Base-by-base conservation (phyloP, 2,888 invertebrate species). In the Biston betularia region DNA sequence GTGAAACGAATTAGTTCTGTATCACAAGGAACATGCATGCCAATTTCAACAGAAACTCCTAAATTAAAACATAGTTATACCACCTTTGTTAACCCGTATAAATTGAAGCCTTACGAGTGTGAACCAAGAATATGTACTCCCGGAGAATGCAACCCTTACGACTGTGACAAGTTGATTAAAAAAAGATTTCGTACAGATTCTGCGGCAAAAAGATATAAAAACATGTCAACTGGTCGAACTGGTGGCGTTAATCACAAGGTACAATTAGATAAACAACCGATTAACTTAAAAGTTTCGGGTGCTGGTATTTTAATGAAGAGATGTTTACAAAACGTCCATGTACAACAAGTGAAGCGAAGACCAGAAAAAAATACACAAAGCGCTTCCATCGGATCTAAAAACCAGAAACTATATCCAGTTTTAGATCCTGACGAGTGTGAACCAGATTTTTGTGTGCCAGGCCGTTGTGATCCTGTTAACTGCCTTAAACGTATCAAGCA, bases 351-450 rank as follows among this genome's bases (percentile, higher is more conserved):
- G 12, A 12, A 35, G 14, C 14, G 12, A 6, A 57, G 48, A n/a
- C 38, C 48, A 10, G 38, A 38, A 14, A 48, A 14, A 14, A 14
- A 14, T 38, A 35, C 6, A 6, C n/a, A 6, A 14, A n/a, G 48
- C 7, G 35, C 57, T 14, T 57, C 57, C 14, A 38, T 11, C 15
- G 15, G 53, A 15, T 48, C 40, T 48, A 33, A 53, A 38, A 14
- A 38, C 14, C 44, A 5, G 1, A 57, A n/a, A 52, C 45, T 7
- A 34, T 7, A 50, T 6, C 68, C 11, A 46, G 6, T 42, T 59
- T 56, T 79, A 40, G 71, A 78, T n/a, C 79, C 83, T 9, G 78
- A 80, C 68, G 79, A 82, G 76, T 85, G 82, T 77, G 83, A 83
- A 75, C 81, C 82, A 24, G 79, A 79, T 33, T 67, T 75, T 35